Evolutionary conservation across 2,113 vertebrate genomes (phyloP).

Genomic region (Notiomystis cincta): DNA sequence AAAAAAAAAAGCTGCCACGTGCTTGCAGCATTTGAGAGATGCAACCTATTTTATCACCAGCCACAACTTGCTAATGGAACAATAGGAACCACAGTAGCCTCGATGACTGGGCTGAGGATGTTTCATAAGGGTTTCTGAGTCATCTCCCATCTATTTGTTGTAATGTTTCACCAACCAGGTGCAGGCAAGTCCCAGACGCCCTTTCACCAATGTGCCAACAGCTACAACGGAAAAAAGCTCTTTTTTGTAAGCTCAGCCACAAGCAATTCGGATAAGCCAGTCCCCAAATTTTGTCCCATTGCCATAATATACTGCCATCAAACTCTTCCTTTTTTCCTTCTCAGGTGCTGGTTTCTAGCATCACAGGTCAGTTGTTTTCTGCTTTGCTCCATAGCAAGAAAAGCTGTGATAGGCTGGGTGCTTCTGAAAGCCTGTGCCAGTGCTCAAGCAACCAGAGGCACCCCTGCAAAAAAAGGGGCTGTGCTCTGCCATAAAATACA

Average conservation of each 20-base stretch:
- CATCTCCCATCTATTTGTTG: neutral
- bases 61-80: conserved; percentile 15
- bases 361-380: neutral
- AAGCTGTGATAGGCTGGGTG: neutral
- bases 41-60: neutral
- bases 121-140: conserved; percentile 32
- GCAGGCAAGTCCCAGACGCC: neutral
- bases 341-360: neutral
- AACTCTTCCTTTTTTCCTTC: neutral
- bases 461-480: neutral
- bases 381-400: neutral
- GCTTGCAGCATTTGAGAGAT: neutral
- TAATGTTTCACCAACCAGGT: conserved; percentile 12
- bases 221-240: neutral
- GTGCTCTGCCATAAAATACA: neutral
- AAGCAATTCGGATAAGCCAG: neutral
- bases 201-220: neutral
- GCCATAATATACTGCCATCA: neutral
- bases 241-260: neutral
- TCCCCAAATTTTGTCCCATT: neutral
- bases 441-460: neutral
- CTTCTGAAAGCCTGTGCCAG: neutral
- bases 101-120: neutral
- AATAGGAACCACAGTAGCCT: neutral
- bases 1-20: neutral